Conservation (phyloP, 2,888 invertebrate species). For the Drosophila vallismaia region DNA sequence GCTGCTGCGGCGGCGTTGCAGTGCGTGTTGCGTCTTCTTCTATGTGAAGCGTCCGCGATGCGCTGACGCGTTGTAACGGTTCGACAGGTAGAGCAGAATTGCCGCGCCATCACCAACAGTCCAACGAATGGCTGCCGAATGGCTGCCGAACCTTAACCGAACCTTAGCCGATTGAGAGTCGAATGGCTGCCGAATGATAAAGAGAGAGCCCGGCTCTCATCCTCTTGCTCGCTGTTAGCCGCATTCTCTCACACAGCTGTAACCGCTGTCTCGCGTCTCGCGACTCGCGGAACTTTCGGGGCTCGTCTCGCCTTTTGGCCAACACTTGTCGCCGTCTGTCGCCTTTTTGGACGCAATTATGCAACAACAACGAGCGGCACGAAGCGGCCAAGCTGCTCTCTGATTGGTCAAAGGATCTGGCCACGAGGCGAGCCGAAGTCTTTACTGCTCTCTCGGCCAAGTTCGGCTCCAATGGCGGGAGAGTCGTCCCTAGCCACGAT, state of each 20-base stretch:
- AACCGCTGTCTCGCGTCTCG: neutral
- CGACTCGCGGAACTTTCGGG: neutral
- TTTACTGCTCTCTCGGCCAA: constrained; percentile 27
- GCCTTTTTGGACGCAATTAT: constrained; percentile 56
- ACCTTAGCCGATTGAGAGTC: neutral
- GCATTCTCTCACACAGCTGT: too few species aligned
- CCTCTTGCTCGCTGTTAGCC: neutral
- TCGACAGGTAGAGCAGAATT: constrained; percentile 79
- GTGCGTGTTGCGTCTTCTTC: constrained; percentile 16
- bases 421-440: constrained; percentile 42
- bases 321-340: constrained; percentile 40
- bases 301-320: constrained; percentile 6
- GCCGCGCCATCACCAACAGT: constrained; percentile 6
- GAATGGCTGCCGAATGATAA: neutral
- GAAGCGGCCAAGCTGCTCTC: constrained; percentile 40
- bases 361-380: constrained; percentile 57
- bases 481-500: neutral
- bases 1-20: constrained; percentile 40
- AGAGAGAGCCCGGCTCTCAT: constrained; percentile 8
- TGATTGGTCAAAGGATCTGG: constrained; percentile 64
- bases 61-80: constrained; percentile 65
- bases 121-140: too few species aligned
- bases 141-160: too few species aligned
- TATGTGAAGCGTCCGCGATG: constrained; percentile 55
- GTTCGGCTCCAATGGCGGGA: constrained; percentile 18